Percentiles rank a stretch among this genome's conserved stretches.
phyloP scores from a whole-genome alignment of 2,888 invertebrate genomes.

The Emmelina monodactyla region DNA sequence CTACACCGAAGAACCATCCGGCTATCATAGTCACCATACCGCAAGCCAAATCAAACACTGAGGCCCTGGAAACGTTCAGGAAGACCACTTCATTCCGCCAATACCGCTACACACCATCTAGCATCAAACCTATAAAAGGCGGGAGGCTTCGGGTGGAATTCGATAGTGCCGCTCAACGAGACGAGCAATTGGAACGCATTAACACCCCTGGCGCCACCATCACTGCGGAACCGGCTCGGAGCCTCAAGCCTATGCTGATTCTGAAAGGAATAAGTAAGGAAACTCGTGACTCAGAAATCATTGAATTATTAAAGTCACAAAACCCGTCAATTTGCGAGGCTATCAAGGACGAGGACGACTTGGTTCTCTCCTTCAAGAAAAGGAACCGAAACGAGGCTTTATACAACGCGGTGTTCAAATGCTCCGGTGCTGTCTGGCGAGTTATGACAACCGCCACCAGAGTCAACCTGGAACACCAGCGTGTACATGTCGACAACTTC shows the following conservation, averaged over 20 bases:
- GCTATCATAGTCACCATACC: too few species aligned
- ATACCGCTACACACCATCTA: too few species aligned
- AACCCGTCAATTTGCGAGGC: not conserved
- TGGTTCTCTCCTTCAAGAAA: not conserved
- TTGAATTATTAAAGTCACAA: not conserved
- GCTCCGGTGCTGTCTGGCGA: not conserved
- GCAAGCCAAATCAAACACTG: too few species aligned
- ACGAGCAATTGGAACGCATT: not conserved
- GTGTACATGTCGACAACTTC: not conserved
- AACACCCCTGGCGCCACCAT: not conserved
- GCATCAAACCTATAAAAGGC: too few species aligned
- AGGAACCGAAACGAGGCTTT: conserved; percentile 1
- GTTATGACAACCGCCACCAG: not conserved
- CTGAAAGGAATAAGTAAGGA: conserved; percentile 4
- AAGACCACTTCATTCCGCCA: too few species aligned
- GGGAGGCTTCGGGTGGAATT: not conserved
- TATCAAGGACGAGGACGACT: not conserved
- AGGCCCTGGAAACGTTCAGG: too few species aligned
- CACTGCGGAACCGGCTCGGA: not conserved
- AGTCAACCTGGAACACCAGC: not conserved
- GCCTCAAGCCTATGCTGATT: conserved; percentile 3
- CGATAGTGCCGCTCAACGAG: not conserved
- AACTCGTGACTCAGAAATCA: not conserved
- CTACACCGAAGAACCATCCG: too few species aligned
- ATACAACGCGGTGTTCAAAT: conserved; percentile 2